Conservation (phyloP, 2,113 vertebrate genomes). For the Ophthalmolycus amberensis region DNA sequence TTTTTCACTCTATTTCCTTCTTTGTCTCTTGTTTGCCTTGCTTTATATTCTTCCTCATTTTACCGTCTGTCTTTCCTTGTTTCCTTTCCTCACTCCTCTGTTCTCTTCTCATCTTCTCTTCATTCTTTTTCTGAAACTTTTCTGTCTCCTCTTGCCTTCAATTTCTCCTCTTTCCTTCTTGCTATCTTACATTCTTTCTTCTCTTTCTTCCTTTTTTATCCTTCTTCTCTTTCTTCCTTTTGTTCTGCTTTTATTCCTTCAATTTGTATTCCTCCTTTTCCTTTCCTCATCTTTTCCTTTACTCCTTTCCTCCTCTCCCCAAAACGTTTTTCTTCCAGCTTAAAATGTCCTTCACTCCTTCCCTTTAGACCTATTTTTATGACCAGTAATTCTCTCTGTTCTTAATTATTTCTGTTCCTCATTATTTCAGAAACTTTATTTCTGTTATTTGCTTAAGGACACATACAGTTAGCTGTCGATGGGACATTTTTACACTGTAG, state of each 20-base stretch:
- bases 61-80: too few relatives aligned
- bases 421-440: not conserved
- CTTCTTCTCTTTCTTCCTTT: not conserved
- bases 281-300: not conserved
- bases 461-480: not conserved
- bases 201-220: not conserved
- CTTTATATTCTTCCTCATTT: not conserved
- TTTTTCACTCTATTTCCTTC: too few relatives aligned
- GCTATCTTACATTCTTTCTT: not conserved
- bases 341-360: not conserved
- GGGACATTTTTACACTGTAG: not conserved
- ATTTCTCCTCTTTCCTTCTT: too few relatives aligned
- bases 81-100: not conserved
- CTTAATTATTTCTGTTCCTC: not conserved
- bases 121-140: too few relatives aligned
- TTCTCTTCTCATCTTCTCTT: not conserved
- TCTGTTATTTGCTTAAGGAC: not conserved
- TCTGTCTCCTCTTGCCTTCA: not conserved
- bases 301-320: not conserved
- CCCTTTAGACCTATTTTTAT: not conserved
- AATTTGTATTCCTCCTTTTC: not conserved
- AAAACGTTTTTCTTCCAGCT: too few relatives aligned
- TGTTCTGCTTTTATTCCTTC: not conserved
- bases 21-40: too few relatives aligned
- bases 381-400: not conserved